Evolutionary conservation across 2,113 vertebrate genomes (phyloP), one percentile per base, ranked within the genome.

Genomic region (Petroica traversi): DNA sequence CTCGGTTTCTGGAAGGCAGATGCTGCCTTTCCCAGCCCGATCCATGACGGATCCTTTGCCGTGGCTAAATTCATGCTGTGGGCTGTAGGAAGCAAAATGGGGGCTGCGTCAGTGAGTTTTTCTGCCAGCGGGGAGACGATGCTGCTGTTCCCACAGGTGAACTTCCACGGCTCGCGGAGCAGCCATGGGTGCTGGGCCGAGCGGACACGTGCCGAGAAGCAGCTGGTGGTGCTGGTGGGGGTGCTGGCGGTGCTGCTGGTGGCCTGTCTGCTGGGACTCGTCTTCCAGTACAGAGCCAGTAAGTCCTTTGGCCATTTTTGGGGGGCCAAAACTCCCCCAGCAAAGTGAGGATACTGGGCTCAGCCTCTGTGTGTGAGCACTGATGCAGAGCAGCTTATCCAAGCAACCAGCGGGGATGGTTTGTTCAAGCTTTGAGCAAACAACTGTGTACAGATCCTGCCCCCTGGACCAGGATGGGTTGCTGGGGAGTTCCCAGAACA

Each of bases 261-360:
- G 19, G 95, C 98, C 6, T 98, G 98, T 45, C 74, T 99, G 80
- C 94, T 98, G 61, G 97, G 97, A 0, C 96, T 99, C 36, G 92
- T 98, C 34, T 69, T 99, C 84, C 99, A 99, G 97, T 99, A 99
- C 97, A 97, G 69, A 93, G 96, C 97, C 88, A 96, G 99, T 99
- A 98, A 99, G 99, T 98, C 11, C 48, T 76, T 40, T 24, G 34
- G 24, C 63, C 24, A 6, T 64, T 64, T 55, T 40, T 40, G 1
- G 19, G 51, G 59, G 24, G 15, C 10, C 29, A 29, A 13, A 74
- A 29, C 12, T 48, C 19, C 12, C 10, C 19, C 41, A 48, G 49
- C 5, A 40, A 57, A 48, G 59, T 15, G 24, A 40, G 49, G 41
- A 8, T n/a, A 29, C 41, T 34, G 41, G 59, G 34, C 15, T 74